Conservation (phyloP, 2,113 vertebrate genomes). For the Propithecus coquereli region DNA sequence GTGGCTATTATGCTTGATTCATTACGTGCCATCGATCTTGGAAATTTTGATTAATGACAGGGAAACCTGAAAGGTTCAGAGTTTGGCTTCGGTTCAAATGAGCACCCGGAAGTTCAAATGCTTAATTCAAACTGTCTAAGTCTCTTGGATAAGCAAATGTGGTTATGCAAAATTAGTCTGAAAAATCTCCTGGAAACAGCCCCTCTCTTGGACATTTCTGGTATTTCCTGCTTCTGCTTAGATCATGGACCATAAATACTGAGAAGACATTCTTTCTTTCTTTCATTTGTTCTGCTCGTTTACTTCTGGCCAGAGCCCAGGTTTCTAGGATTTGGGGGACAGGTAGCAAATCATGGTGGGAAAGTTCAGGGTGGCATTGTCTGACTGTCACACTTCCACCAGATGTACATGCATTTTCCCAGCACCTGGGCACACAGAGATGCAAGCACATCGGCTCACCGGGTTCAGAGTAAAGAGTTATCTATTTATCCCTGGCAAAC, state of each 20-base stretch:
- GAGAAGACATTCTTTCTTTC: constrained; percentile 39
- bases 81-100: constrained; percentile 71
- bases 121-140: constrained; percentile 73
- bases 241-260: constrained; percentile 21
- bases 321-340: constrained; percentile 28
- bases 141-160: constrained; percentile 56
- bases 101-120: constrained; percentile 73
- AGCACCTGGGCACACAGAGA: not conserved
- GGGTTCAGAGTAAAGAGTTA: not conserved
- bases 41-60: constrained; percentile 72
- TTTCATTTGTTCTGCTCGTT: constrained; percentile 49
- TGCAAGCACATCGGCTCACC: accelerated
- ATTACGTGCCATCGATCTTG: constrained; percentile 64
- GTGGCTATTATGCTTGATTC: constrained; percentile 56
- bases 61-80: constrained; percentile 73
- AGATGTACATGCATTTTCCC: not conserved
- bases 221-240: constrained; percentile 59
- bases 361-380: constrained; percentile 1
- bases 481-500: constrained; percentile 6
- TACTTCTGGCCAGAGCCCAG: constrained; percentile 55
- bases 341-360: constrained; percentile 54
- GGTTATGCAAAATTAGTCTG: constrained; percentile 57
- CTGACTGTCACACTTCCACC: not conserved
- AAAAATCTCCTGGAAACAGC: constrained; percentile 53
- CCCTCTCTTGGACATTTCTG: constrained; percentile 52